These are phyloP conservation scores for Furnarius figulus DNA, from an alignment of 2,113 vertebrate genomes.

Conservation along the genomic window DNA sequence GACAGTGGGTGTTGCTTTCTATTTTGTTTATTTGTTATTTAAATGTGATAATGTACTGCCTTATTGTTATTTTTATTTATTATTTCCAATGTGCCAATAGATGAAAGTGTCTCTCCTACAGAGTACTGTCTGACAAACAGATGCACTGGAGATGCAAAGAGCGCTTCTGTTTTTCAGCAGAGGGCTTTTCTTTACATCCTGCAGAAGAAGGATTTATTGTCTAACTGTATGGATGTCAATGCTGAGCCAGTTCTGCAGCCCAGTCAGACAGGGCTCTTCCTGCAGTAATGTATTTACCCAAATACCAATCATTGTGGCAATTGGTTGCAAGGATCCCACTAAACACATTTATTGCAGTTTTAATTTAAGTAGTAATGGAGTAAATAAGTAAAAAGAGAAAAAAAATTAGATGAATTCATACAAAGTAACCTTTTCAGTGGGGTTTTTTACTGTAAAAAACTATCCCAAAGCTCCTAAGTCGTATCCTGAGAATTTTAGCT, in stretches of 20 bases:
- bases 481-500: slow-evolving; percentile 27
- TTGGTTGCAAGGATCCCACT: not conserved
- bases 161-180: not conserved
- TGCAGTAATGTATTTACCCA: not conserved
- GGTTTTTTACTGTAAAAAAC: not conserved
- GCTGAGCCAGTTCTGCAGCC: not conserved
- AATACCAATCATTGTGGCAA: not conserved
- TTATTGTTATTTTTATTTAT: not conserved
- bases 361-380: not conserved
- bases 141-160: not conserved
- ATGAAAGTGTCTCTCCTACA: not conserved
- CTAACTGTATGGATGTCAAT: not conserved
- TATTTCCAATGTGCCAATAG: not conserved
- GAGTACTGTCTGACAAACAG: not conserved
- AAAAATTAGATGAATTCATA: not conserved
- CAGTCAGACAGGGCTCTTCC: not conserved
- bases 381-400: not conserved
- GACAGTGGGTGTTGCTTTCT: not conserved
- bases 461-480: not conserved
- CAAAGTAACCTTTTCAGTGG: not conserved
- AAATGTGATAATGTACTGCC: not conserved
- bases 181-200: not conserved
- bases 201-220: slow-evolving; percentile 3
- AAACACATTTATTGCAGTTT: not conserved
- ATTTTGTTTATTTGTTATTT: slow-evolving; percentile 1